phyloP scores from a whole-genome alignment of 2,888 invertebrate species.

The Erynnis tages region DNA sequence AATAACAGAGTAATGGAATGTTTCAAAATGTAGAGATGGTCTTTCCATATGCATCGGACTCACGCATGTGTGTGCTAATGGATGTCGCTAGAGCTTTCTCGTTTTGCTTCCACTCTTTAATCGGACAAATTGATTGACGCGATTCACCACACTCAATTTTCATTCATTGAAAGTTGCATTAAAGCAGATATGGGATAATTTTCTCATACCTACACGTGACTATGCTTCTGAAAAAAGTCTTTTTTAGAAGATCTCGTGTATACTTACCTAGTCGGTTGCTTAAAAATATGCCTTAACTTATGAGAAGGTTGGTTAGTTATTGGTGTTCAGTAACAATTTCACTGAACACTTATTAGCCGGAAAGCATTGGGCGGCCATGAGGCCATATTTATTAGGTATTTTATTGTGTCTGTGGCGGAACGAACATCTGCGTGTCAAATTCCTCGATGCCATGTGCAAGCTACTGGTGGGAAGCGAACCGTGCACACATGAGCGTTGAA shows the following conservation, averaged over 20 bases:
- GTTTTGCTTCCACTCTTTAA: constrained; percentile 36
- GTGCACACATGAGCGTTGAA: constrained; percentile 58
- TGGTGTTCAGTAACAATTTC: constrained; percentile 6
- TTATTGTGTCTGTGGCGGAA: constrained; percentile 66
- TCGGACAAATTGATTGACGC: constrained; percentile 12
- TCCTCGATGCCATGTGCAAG: constrained; percentile 76
- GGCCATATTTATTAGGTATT: constrained; percentile 62
- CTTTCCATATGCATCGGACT: constrained; percentile 46
- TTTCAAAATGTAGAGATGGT: constrained; percentile 45
- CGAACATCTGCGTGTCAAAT: constrained; percentile 80
- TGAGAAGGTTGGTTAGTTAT: no score
- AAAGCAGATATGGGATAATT: no score
- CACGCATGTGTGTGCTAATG: constrained; percentile 35
- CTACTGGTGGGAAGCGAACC: constrained; percentile 73
- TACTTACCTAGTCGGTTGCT: background rate
- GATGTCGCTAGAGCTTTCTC: constrained; percentile 43
- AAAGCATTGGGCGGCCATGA: constrained; percentile 18
- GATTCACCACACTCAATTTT: background rate
- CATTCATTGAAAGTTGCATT: no score
- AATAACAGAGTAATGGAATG: constrained; percentile 28
- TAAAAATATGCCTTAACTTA: no score
- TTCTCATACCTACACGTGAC: no score
- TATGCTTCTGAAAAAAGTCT: background rate
- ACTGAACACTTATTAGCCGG: constrained; percentile 5
- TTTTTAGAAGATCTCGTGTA: background rate